A percentile compares a stretch with the other conserved stretches of the same genome.
phyloP scores from a whole-genome alignment of 2,797 vertebrate species.

The Sebastes hubbsi region DNA sequence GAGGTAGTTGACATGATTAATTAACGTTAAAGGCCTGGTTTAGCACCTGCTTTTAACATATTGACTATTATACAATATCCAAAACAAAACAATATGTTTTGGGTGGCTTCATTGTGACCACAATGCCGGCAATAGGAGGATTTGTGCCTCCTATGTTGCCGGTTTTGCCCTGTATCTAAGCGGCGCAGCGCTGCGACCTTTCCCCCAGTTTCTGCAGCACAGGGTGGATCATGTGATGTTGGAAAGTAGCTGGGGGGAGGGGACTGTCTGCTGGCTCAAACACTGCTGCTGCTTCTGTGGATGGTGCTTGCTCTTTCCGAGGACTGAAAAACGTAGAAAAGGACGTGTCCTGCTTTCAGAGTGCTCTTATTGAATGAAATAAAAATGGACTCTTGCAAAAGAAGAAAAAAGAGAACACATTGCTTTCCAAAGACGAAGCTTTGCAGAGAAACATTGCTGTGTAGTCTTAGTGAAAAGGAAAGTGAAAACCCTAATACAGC shows the following conservation, averaged over 20 bases:
- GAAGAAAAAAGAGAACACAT: neutral
- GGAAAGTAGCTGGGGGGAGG: conserved; percentile 66
- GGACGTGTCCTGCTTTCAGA: conserved; percentile 51
- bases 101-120: neutral
- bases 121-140: neutral
- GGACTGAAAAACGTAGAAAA: neutral
- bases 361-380: neutral
- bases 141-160: neutral
- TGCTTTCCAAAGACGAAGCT: neutral
- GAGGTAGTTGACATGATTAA: neutral
- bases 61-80: no score
- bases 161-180: conserved; percentile 47
- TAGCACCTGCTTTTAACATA: neutral
- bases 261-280: conserved; percentile 35
- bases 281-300: neutral
- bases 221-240: conserved; percentile 80
- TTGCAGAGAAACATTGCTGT: neutral
- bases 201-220: conserved; percentile 83
- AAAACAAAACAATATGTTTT: neutral
- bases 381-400: neutral
- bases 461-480: neutral
- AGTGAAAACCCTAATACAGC: neutral
- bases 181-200: conserved; percentile 79
- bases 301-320: conserved; percentile 33
- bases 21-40: neutral